Evolutionary conservation across 2,113 vertebrate genomes (phyloP), one percentile per base, ranked within the genome.

Genomic region (Trematocara zebra): DNA sequence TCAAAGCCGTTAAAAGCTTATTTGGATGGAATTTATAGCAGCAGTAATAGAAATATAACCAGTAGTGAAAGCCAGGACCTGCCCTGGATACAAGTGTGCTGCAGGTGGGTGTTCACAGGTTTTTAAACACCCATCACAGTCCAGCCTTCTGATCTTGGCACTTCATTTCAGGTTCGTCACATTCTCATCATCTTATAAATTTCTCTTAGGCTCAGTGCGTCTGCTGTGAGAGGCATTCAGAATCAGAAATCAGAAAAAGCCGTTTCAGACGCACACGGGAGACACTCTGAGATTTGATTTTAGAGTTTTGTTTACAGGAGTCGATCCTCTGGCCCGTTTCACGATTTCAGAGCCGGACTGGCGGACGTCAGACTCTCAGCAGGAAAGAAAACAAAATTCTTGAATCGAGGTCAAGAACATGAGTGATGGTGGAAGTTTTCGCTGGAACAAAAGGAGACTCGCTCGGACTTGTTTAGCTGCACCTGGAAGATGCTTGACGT

Each of bases 381-480:
- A 90, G 81, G 78, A 86, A 86, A 86, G 31, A 87, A 83, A 91
- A 86, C 83, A 83, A 87, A 72, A 89, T 89, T 92, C 89, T 80
- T 91, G 88, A 93, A 90, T 83, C 74, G 49, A 49, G 74, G 44
- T 90, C 84, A 92, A 54, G 6, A 86, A 56, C 1, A 28, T 52
- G 83, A 87, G 57, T 5, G 69, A 93, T 49, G 80, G 42, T 7
- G 57, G 69, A 72, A 35, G 35, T 1, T 59, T 23, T 67, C 31
- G 1, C 59, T 76, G 40, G 20, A 64, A 64, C 49, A 35, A 52
- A 83, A 42, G 31, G 15, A 85, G 18, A 83, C 67, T 14, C 15
- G 67, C 28, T 85, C 26, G 20, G n/a, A 57, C 74, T 64, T 79
- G 74, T 64, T 53, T 8, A 44, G 67, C 83, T 84, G 72, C 83